Percentiles rank a stretch among this genome's conserved stretches.
These are phyloP conservation scores for Perithous albicinctus DNA, from an alignment of 2,888 invertebrate genomes.

Conservation along the genomic window DNA sequence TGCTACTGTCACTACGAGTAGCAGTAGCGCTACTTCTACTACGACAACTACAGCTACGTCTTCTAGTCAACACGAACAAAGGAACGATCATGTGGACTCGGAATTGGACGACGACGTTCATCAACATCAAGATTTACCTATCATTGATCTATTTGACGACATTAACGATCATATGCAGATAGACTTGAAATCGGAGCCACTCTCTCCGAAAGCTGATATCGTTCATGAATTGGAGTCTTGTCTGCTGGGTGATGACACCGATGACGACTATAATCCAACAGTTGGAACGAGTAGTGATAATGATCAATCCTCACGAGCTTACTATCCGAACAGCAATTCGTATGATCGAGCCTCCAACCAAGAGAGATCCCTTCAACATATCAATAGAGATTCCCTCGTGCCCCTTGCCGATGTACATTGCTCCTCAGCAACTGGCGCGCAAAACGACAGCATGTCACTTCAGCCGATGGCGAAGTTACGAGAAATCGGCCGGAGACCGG, in stretches of 20 bases:
- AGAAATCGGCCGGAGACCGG: constrained; percentile 39
- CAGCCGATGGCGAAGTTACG: constrained; percentile 39
- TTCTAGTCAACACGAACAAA: constrained; percentile 71
- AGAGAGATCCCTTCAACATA: constrained; percentile 12
- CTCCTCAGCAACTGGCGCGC: neutral
- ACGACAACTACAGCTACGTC: constrained; percentile 2
- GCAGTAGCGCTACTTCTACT: neutral
- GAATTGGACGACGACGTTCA: constrained; percentile 30
- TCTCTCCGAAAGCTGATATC: constrained; percentile 78
- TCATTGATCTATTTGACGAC: constrained; percentile 81
- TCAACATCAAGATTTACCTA: constrained; percentile 73
- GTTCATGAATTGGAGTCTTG: constrained; percentile 77
- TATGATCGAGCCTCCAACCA: neutral
- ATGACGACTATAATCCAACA: constrained; percentile 21
- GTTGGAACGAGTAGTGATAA: neutral
- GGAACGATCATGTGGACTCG: constrained; percentile 44
- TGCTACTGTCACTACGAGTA: neutral
- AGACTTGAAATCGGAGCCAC: constrained; percentile 80
- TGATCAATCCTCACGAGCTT: constrained; percentile 1
- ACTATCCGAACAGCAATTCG: neutral
- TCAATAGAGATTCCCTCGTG: constrained; percentile 7
- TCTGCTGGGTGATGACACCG: constrained; percentile 71
- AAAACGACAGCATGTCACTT: neutral
- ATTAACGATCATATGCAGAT: constrained; percentile 81
- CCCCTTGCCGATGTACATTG: constrained; percentile 1